Conservation (phyloP, 1,140 invertebrate genomes). For the Drosophila cardini region DNA sequence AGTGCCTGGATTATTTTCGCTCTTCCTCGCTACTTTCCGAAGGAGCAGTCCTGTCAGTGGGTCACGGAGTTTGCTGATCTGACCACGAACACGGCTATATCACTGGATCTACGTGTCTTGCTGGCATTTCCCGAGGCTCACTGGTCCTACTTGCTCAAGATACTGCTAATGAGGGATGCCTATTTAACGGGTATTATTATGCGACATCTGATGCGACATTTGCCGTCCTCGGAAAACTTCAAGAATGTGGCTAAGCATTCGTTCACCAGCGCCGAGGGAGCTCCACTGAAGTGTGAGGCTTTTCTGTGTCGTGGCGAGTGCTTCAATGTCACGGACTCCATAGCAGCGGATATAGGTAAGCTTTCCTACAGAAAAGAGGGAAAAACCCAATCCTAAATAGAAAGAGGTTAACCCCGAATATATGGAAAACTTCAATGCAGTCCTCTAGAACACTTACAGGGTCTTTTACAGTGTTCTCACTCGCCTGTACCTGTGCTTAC, state of each 20-base stretch:
- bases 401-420: too few species aligned
- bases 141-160: constrained; percentile 90
- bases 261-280: constrained; percentile 68
- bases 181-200: constrained; percentile 85
- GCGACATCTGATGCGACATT: constrained; percentile 80
- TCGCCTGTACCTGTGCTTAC: too few species aligned
- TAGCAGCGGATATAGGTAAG: constrained; percentile 67
- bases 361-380: too few species aligned
- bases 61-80: constrained; percentile 86
- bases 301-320: constrained; percentile 88
- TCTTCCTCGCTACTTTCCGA: constrained; percentile 87
- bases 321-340: constrained; percentile 78
- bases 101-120: constrained; percentile 89
- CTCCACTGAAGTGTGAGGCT: constrained; percentile 86
- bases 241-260: constrained; percentile 78
- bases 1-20: constrained; percentile 89
- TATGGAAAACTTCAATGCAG: too few species aligned
- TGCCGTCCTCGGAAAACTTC: constrained; percentile 81
- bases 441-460: too few species aligned
- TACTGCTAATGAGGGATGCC: constrained; percentile 88
- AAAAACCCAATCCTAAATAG: too few species aligned
- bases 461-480: not conserved
- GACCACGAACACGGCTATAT: constrained; percentile 86
- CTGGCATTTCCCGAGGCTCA: constrained; percentile 90
- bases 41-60: constrained; percentile 83